phyloP scores from a whole-genome alignment of 2,797 vertebrate genomes.

The Coluber constrictor region DNA sequence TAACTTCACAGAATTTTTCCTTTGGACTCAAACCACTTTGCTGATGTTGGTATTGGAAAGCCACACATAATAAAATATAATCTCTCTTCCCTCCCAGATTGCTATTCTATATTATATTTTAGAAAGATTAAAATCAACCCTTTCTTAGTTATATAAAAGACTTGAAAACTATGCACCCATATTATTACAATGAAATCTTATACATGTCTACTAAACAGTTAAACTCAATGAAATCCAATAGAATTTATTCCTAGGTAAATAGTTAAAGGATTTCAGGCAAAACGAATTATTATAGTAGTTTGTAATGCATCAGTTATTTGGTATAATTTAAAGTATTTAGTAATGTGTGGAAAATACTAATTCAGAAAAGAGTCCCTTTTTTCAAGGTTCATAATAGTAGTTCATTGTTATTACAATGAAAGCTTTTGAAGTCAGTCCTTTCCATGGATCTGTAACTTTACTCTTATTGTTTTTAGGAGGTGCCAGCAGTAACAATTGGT shows the following conservation, averaged over 20 bases:
- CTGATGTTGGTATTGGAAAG: background rate
- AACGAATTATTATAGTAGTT: background rate
- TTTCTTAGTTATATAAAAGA: background rate
- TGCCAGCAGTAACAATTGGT: slow-evolving; percentile 85
- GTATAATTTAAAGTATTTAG: background rate
- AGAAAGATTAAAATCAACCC: background rate
- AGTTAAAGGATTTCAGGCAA: background rate
- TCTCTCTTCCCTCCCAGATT: background rate
- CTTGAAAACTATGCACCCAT: background rate
- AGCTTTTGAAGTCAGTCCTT: slow-evolving; percentile 35
- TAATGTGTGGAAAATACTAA: background rate
- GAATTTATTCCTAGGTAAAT: background rate
- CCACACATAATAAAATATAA: background rate
- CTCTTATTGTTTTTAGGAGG: slow-evolving; percentile 75
- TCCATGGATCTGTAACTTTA: slow-evolving; percentile 18
- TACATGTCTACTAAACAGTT: background rate
- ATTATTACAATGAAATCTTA: background rate
- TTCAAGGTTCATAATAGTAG: background rate
- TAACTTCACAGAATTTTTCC: background rate
- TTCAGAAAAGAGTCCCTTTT: background rate
- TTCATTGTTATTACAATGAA: background rate
- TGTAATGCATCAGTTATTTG: background rate
- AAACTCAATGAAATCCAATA: background rate
- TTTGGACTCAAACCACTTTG: background rate
- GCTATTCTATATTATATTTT: background rate